Conservation (phyloP, 2,797 vertebrate genomes). For the Myotis daubentonii region DNA sequence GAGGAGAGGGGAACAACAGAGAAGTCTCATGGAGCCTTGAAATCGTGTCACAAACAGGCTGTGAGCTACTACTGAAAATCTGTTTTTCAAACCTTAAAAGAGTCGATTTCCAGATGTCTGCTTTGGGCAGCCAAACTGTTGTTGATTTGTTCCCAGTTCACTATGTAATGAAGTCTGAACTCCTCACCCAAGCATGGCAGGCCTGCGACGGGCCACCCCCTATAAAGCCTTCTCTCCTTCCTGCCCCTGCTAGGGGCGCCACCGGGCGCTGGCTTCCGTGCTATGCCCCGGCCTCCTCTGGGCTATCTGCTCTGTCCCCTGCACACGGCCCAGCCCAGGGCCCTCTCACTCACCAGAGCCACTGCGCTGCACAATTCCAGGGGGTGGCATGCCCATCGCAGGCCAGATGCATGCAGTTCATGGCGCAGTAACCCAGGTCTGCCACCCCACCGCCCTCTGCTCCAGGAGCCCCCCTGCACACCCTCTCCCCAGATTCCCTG, state of each 20-base stretch:
- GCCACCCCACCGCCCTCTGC: background rate
- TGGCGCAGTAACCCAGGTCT: background rate
- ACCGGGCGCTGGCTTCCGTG: background rate
- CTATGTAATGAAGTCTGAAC: background rate
- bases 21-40: constrained; percentile 11
- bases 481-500: background rate
- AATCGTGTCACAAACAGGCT: background rate
- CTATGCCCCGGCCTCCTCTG: background rate
- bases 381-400: fast-evolving
- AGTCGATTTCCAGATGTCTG: constrained; percentile 70
- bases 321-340: background rate
- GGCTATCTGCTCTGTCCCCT: background rate
- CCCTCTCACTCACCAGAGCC: background rate
- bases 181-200: constrained; percentile 19
- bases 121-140: constrained; percentile 43
- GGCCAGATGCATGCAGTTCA: background rate
- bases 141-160: constrained; percentile 44
- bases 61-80: constrained; percentile 51
- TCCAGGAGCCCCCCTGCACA: background rate
- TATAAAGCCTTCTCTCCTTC: background rate
- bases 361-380: background rate
- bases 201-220: background rate
- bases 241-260: background rate
- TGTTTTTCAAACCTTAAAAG: constrained; percentile 64
- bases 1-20: background rate